These are phyloP conservation scores for Lamellibrachia satsuma DNA, from an alignment of 2,888 invertebrate species.

Conservation along the genomic window DNA sequence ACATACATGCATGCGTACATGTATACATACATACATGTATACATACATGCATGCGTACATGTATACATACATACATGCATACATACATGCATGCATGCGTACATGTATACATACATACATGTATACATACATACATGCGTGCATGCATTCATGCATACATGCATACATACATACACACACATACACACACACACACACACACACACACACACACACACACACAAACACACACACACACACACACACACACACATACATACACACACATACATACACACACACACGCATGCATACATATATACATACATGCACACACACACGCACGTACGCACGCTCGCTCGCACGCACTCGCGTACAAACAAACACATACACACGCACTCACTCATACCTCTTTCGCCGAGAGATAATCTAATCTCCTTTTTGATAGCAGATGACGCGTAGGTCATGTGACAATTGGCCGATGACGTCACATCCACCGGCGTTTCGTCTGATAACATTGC, in stretches of 20 bases:
- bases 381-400: too few species aligned
- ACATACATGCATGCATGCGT: background rate
- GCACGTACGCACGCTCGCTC: conserved; percentile 13
- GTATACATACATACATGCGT: conserved; percentile 25
- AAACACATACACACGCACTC: too few species aligned
- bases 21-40: background rate
- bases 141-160: conserved; percentile 24
- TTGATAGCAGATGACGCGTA: background rate
- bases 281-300: conserved; percentile 24
- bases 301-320: background rate
- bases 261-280: conserved; percentile 30
- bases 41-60: background rate
- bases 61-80: background rate
- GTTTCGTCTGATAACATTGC: background rate
- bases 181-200: conserved; percentile 26
- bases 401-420: too few species aligned
- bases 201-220: conserved; percentile 25
- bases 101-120: conserved; percentile 23
- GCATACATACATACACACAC: conserved; percentile 31
- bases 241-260: conserved; percentile 30
- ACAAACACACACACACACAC: conserved; percentile 28
- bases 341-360: background rate
- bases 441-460: background rate
- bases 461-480: background rate
- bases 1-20: background rate